A percentile compares a stretch with the other conserved stretches of the same genome.
phyloP scores from a whole-genome alignment of 2,888 invertebrate species.

The Torymus aiolomorphi region DNA sequence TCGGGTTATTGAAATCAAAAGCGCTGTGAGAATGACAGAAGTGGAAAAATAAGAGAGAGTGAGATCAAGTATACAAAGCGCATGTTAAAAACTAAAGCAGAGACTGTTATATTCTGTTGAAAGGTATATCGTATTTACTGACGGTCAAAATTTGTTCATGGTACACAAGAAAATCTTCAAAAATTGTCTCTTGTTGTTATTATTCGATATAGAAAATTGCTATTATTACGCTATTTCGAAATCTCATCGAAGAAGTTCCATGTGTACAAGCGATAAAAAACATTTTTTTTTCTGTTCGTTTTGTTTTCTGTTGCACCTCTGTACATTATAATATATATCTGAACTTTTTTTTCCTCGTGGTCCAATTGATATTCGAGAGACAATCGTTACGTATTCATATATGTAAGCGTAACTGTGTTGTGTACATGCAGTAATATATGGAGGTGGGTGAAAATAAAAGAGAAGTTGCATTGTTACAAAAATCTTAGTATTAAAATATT shows the following conservation, averaged over 20 bases:
- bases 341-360: conserved; percentile 42
- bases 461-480: conserved; percentile 72
- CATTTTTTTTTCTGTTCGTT: conserved; percentile 16
- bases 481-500: conserved; percentile 76
- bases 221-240: conserved; percentile 9
- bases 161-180: conserved; percentile 39
- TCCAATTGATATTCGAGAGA: conserved; percentile 6
- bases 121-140: conserved; percentile 35
- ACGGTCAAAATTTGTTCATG: conserved; percentile 25
- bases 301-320: conserved; percentile 1
- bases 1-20: conserved; percentile 7
- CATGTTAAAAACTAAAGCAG: conserved; percentile 17
- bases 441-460: conserved; percentile 53
- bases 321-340: conserved; percentile 43
- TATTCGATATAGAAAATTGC: conserved; percentile 29
- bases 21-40: neutral
- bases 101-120: conserved; percentile 11
- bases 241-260: conserved; percentile 15
- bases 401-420: neutral
- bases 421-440: conserved; percentile 5
- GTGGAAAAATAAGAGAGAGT: neutral
- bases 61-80: neutral
- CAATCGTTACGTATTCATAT: conserved; percentile 9
- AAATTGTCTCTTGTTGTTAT: conserved; percentile 5
- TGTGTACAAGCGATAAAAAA: conserved; percentile 47